Evolutionary conservation across 2,113 vertebrate species (phyloP).

Genomic region (Chionis minor): DNA sequence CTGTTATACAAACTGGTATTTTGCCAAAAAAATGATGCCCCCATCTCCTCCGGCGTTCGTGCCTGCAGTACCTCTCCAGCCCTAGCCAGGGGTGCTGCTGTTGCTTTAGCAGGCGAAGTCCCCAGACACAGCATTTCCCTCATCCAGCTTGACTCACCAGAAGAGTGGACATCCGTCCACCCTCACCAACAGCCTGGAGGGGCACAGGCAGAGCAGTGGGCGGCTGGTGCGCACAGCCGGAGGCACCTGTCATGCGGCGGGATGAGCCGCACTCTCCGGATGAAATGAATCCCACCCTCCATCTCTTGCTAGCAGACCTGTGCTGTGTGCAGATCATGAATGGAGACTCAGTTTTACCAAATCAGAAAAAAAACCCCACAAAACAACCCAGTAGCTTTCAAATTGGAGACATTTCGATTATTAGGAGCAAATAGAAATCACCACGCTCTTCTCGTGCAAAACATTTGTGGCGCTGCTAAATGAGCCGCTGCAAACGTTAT

Average conservation of each 20-base stretch:
- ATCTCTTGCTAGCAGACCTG: not conserved
- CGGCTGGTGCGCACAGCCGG: fast-evolving
- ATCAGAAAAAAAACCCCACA: not conserved
- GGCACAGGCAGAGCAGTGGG: fast-evolving
- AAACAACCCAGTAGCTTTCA: fast-evolving
- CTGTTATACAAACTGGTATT: not conserved
- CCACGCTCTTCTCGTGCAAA: fast-evolving
- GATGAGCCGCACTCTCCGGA: fast-evolving
- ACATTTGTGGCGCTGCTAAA: not conserved
- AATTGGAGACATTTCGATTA: not conserved
- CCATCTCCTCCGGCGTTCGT: fast-evolving
- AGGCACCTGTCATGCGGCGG: fast-evolving
- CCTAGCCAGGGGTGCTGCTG: not conserved
- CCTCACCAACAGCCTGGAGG: not conserved
- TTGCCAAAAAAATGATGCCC: not conserved
- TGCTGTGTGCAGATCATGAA: fast-evolving
- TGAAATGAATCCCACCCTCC: not conserved
- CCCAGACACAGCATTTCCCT: not conserved
- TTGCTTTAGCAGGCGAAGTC: not conserved
- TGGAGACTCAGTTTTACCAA: not conserved
- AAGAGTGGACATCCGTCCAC: not conserved
- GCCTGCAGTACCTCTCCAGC: not conserved
- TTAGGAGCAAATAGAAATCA: not conserved
- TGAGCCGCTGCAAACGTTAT: not conserved
- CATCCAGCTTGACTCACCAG: not conserved